Evolutionary conservation across 2,797 vertebrate genomes (phyloP), one percentile per base, ranked within the genome.

Genomic region (Tapera naevia): DNA sequence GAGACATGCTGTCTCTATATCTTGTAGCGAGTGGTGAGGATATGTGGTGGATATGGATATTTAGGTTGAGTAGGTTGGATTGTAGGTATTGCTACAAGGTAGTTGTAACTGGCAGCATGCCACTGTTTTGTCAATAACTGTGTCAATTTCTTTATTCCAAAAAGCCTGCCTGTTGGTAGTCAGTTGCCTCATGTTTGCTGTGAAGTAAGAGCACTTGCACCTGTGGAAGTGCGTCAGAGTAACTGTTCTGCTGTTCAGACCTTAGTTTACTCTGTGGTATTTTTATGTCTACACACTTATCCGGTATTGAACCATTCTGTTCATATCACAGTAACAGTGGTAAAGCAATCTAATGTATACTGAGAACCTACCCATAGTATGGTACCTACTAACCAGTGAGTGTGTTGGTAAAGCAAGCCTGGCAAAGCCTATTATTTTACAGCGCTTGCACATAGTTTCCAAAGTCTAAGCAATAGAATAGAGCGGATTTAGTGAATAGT

Each of bases 1-100:
- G 54, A 1, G 2, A 22, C 1, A 0, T 33, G 33, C 35, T 78
- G 56, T 45, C 33, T 53, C 3, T 19, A 0, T 45, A 9, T 80
- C 32, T 90, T 88, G 33, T 58, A n/a, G 70, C 1, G 6, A 13
- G 7, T 43, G 37, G 15, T 33, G 37, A 45, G 43, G 61, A 2
- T 58, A 54, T 61, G 87, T 58, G 67, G n/a, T 24, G 15, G 37
- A 25, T 32, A 4, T 11, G 60, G 23, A 25, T 86, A 15, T 80
- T 67, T 57, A 33, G 72, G 46, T 35, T 84, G 48, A 25, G 7
- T 50, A 3, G 18, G 11, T n/a, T n/a, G n/a, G n/a, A n/a, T n/a
- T 16, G 22, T 24, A 61, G 88, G 74, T 60, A 28, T 79, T 71
- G 51, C 80, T 65, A 13, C 50, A 19, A 28, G 62, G 78, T 83